Conservation (phyloP, 2,113 vertebrate genomes). For the Scopus umbretta region DNA sequence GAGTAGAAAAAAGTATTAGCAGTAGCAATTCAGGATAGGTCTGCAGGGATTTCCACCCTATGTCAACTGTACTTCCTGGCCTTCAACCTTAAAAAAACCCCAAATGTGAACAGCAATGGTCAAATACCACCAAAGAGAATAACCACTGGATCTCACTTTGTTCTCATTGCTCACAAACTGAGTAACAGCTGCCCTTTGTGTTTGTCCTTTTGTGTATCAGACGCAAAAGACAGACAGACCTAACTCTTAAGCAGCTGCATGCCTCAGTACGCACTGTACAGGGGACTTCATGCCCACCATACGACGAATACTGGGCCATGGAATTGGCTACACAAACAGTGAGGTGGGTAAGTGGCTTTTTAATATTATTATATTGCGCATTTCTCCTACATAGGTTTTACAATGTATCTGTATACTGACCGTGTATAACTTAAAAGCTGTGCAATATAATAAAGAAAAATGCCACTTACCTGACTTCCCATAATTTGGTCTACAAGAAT, state of each 20-base stretch:
- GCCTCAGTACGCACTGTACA: background rate
- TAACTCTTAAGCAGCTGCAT: background rate
- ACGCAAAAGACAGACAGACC: background rate
- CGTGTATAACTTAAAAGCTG: background rate
- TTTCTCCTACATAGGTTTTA: background rate
- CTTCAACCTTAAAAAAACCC: background rate
- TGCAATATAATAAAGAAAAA: slow-evolving; percentile 47
- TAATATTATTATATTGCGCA: slow-evolving; percentile 14
- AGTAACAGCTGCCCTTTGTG: background rate
- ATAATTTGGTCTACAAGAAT: slow-evolving; percentile 1
- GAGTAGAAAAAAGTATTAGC: background rate
- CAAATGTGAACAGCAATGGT: background rate
- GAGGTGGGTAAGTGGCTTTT: slow-evolving; percentile 19
- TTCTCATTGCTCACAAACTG: background rate
- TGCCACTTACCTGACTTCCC: slow-evolving; percentile 30
- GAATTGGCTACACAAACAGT: background rate
- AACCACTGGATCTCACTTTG: background rate
- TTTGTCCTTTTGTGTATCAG: background rate
- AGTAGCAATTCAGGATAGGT: background rate
- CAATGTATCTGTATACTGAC: background rate
- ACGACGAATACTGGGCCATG: background rate
- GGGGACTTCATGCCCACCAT: background rate
- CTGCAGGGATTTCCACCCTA: background rate
- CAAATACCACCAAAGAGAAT: background rate
- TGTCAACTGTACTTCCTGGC: background rate